Evolutionary conservation across 1,140 invertebrate genomes (phyloP).

Genomic region (Hyphantria cunea): DNA sequence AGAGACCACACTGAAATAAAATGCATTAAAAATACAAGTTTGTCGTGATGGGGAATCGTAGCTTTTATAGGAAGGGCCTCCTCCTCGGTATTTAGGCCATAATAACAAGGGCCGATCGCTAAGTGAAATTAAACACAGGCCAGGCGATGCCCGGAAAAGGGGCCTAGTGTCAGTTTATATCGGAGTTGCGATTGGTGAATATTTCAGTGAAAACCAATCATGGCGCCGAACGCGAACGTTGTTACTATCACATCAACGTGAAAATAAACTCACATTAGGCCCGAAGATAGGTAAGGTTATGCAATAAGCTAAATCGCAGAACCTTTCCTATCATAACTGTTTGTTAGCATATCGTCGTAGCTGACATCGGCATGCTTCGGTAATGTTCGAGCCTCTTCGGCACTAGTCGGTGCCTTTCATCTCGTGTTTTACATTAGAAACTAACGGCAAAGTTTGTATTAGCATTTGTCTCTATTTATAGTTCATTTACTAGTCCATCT

Average conservation of each 20-base stretch:
- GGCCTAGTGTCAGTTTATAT: too few species aligned
- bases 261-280: too few species aligned
- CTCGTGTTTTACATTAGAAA: slow-evolving; percentile 19
- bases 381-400: slow-evolving; percentile 8
- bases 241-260: too few species aligned
- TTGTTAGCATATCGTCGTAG: slow-evolving; percentile 4
- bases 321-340: slow-evolving; percentile 17
- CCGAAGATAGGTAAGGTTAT: slow-evolving; percentile 21
- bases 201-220: too few species aligned
- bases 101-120: slow-evolving; percentile 54
- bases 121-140: slow-evolving; percentile 66
- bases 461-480: slow-evolving; percentile 1
- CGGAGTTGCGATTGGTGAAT: too few species aligned
- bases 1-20: background rate
- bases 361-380: slow-evolving; percentile 3
- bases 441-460: slow-evolving; percentile 11
- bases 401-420: slow-evolving; percentile 9
- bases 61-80: slow-evolving; percentile 58
- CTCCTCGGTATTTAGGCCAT: slow-evolving; percentile 59
- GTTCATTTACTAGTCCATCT: slow-evolving; percentile 1
- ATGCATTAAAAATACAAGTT: slow-evolving; percentile 27
- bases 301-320: slow-evolving; percentile 4
- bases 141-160: slow-evolving; percentile 39
- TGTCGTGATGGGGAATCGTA: slow-evolving; percentile 37
- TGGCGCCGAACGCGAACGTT: too few species aligned